A percentile compares a stretch with the other conserved stretches of the same genome.
These are phyloP conservation scores for Acanthiza pusilla DNA, from an alignment of 2,797 vertebrate genomes.

Conservation along the genomic window DNA sequence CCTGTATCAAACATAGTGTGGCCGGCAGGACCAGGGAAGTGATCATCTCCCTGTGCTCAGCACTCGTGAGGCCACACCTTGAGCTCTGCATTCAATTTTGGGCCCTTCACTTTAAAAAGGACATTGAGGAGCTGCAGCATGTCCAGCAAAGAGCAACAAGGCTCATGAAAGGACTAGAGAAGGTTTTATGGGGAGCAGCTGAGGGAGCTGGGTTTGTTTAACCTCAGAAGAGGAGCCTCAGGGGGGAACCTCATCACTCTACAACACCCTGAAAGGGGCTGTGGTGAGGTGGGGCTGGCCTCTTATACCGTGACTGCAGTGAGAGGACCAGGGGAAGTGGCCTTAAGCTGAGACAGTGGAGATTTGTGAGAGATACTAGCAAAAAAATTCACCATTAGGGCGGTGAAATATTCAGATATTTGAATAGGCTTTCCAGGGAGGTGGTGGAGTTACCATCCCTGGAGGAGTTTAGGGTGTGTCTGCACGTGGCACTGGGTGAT, in stretches of 20 bases:
- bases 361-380: background rate
- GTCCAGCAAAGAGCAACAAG: background rate
- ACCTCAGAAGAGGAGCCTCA: background rate
- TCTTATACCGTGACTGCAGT: background rate
- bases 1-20: background rate
- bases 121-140: background rate
- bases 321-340: background rate
- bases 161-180: background rate
- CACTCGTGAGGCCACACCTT: fast-evolving
- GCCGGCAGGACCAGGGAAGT: background rate
- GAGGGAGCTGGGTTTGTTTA: background rate
- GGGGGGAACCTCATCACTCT: fast-evolving
- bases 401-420: background rate
- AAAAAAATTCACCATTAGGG: background rate
- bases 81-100: background rate
- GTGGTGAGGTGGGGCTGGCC: fast-evolving
- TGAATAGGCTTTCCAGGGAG: background rate
- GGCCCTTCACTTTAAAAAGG: background rate
- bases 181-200: background rate
- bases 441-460: background rate
- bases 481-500: background rate
- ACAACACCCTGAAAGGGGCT: background rate
- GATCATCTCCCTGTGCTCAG: too few relatives aligned
- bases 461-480: background rate
- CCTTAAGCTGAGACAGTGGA: background rate